Evolutionary conservation across 2,888 invertebrate genomes (phyloP), one percentile per base, ranked within the genome.

Genomic region (Philereme vetulata): DNA sequence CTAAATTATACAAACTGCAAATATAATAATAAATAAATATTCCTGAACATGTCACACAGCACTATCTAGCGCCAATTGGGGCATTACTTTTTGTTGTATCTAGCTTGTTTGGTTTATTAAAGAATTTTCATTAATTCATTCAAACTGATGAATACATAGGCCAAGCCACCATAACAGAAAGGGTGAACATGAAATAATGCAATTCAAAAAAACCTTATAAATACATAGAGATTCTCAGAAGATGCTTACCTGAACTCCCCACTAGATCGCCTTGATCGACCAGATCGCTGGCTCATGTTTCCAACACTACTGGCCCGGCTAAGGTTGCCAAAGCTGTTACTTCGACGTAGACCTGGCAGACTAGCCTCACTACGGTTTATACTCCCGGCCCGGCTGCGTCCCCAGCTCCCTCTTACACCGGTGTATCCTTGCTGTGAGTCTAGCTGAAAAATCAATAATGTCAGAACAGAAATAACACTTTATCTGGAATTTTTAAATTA

Each of bases 291-390:
- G 44, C 80, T 85, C 4, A 88, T 79, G 40, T 56, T 62, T 5
- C 46, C 33, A 3, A 51, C 44, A 9, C 75, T 77, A n/a, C 61
- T 60, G 81, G 82, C 62, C 70, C 79, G 2, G 43, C 50, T 61
- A 53, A 85, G 64, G 57, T 80, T 82, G 0, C 84, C 76, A 3
- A 78, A 80, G 55, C 87, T 90, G 67, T 82, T 84, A n/a, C 82
- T 72, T 5, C 82, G 68, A 1, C 68, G 62, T 4, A 88, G 70
- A 0, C 79, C 79, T 0, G 79, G 73, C 34, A 88, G 59, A 67
- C 71, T 86, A 46, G 77, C 72, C 42, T 86, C 84, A 57, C 88
- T 88, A 59, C 84, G 85, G 42, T 79, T 69, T 8, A 87, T 47
- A 0, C 66, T 71, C 0, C 68, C 66, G 1, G 70, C 72, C 11